Evolutionary conservation across 2,797 vertebrate genomes (phyloP), one percentile per base, ranked within the genome.

Genomic region (Gorsachius magnificus): DNA sequence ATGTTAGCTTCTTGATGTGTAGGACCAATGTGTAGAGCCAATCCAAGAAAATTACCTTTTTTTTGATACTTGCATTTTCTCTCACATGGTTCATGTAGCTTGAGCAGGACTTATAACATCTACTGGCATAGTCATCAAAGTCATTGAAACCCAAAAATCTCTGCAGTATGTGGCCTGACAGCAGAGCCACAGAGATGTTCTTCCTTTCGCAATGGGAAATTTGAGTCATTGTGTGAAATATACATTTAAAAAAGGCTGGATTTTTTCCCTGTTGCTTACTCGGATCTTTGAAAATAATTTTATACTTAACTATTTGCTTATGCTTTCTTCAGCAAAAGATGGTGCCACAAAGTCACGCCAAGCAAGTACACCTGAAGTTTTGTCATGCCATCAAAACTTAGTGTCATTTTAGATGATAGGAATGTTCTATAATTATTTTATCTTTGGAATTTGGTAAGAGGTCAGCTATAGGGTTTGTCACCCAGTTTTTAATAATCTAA

Each of bases 201-300:
- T 57, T 71, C 29, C 15, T 77, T 72, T 83, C 38, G 56, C 60
- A 66, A 25, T n/a, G 28, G 13, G 35, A 70, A 72, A 63, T 74
- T 51, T 54, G 60, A 74, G 38, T 80, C 8, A 20, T n/a, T 92
- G 6, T 81, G 18, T 66, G 25, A 85, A 84, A 65, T 38, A n/a
- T 0, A 10, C 4, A 45, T 48, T 83, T 3, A 28, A 33, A 76
- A 56, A 43, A 9, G 5, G 1, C 6, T 38, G 13, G 4, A 3
- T 57, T 36, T 58, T 87, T 51, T 74, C 5, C 6, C 4, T 31
- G 3, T 71, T 81, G 16, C 1, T 76, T 89, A 36, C 12, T 87
- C 33, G 19, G 29, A 22, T 80, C 31, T 91, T 77, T 70, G 69
- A 78, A 89, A 83, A 75, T 75, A 0, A 7, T 69, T 91, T 78